Base-by-base conservation (phyloP, 2,797 vertebrate genomes). In the Salarias fasciatus region DNA sequence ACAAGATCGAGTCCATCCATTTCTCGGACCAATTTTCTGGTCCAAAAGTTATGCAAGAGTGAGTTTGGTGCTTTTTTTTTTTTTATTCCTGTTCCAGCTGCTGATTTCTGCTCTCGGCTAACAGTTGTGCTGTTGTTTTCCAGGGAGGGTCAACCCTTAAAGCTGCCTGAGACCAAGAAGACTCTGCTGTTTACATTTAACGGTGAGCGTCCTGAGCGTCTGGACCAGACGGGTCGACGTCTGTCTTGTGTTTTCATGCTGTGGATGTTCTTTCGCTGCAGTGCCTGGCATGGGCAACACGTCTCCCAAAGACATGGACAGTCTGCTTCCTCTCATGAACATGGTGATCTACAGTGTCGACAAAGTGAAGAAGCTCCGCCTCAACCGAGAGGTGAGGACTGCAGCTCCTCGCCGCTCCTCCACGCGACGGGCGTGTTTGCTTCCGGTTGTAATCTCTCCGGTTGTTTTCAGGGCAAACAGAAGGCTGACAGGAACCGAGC, bases 41-140 rank as follows among this genome's bases (percentile, higher is more conserved):
- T 97, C 95, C 96, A 95, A 99, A 99, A 95, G 91, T 99, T 96
- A 96, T 99, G 96, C 98, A 99, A 97, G 98, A 99, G 98, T 99
- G 93, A 86, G 91, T 78, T 9, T 33, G 1, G 33, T 24, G 18
- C 33, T 35, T 5, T 9, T 6, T n/a, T n/a, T n/a, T n/a, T n/a
- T n/a, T 8, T 8, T 8, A 31, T 5, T 33, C 5, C 33, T 9
- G 9, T 6, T 35, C 1, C 33, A 9, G 2, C 9, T 35, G 6
- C 33, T 5, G 33, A 9, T 3, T 6, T 30, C 33, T 35, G 18
- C 18, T 18, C 18, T 24, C 18, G 33, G 9, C 33, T 35, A 35
- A 35, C 33, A 3, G 6, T 1, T 35, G 33, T 62, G 11, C 5
- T 13, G 24, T 71, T n/a, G n/a, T 66, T 35, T 78, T 72, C 74